Evolutionary conservation across 2,113 vertebrate genomes (phyloP).

Genomic region (Promerops cafer): DNA sequence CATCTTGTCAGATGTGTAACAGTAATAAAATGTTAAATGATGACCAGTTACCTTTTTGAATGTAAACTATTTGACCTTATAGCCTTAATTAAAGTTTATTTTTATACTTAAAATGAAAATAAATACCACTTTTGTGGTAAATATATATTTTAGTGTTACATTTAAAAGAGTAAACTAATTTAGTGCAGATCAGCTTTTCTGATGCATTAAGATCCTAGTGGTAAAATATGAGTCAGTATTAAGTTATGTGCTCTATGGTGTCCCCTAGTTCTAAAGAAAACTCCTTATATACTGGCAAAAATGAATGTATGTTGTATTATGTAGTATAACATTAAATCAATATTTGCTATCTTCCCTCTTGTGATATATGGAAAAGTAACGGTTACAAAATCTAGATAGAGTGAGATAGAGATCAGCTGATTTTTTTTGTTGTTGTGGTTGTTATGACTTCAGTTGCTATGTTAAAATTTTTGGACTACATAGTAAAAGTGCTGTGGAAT

Average conservation of each 20-base stretch:
- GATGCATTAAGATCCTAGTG: neutral
- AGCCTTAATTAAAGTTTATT: neutral
- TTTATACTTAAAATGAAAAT: neutral
- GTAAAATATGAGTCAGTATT: neutral
- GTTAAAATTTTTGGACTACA: neutral
- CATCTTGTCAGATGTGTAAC: neutral
- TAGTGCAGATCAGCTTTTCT: neutral
- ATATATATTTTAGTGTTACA: neutral
- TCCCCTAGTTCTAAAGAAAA: neutral
- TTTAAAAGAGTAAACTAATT: neutral
- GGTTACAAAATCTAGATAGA: neutral
- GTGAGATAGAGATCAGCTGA: neutral
- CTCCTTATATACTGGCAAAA: neutral
- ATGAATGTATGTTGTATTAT: neutral
- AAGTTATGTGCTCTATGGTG: neutral
- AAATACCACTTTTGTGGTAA: neutral
- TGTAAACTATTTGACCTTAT: neutral
- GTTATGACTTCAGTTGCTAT: neutral
- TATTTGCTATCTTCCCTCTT: neutral
- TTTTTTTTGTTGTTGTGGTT: neutral
- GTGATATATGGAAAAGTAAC: neutral
- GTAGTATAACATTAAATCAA: neutral
- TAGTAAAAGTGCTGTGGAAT: neutral
- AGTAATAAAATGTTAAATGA: neutral
- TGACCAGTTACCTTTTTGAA: neutral